These are phyloP conservation scores for Equus przewalskii DNA, from an alignment of 2,113 vertebrate genomes.

Conservation along the genomic window DNA sequence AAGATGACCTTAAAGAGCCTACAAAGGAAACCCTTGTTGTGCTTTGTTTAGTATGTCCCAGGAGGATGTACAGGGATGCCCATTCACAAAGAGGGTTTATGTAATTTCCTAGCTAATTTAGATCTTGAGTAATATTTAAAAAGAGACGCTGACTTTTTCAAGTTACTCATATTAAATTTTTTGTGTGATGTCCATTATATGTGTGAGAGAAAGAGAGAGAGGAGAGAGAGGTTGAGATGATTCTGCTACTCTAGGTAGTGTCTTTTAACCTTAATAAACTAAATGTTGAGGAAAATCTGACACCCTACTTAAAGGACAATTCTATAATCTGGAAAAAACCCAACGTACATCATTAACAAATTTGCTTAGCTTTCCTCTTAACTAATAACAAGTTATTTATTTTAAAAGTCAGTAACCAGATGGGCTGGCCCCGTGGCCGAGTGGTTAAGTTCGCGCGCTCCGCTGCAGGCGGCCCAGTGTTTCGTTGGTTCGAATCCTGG, in stretches of 20 bases:
- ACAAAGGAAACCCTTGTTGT: background rate
- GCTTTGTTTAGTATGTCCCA: background rate
- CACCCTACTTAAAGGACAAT: background rate
- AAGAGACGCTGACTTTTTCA: background rate
- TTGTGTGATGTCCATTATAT: background rate
- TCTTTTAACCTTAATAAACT: constrained; percentile 12
- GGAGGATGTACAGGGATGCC: background rate
- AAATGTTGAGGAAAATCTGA: background rate
- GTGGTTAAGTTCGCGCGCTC: no score
- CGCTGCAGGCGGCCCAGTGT: no score
- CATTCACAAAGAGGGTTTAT: background rate
- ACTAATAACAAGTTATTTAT: background rate
- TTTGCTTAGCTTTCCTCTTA: background rate
- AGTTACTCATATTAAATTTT: background rate
- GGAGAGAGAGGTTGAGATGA: background rate
- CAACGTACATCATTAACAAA: background rate
- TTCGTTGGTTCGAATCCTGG: no score
- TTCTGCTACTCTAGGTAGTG: background rate
- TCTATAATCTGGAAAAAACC: background rate
- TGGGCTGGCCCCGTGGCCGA: no score
- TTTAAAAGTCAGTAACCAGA: background rate
- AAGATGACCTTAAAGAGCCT: background rate
- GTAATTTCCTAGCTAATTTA: background rate
- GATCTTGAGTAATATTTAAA: background rate
- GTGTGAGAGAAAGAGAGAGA: background rate